Percentiles rank a stretch among this genome's conserved stretches.
These are phyloP conservation scores for Ectobius pallidus DNA, from an alignment of 2,888 invertebrate genomes.

Conservation along the genomic window DNA sequence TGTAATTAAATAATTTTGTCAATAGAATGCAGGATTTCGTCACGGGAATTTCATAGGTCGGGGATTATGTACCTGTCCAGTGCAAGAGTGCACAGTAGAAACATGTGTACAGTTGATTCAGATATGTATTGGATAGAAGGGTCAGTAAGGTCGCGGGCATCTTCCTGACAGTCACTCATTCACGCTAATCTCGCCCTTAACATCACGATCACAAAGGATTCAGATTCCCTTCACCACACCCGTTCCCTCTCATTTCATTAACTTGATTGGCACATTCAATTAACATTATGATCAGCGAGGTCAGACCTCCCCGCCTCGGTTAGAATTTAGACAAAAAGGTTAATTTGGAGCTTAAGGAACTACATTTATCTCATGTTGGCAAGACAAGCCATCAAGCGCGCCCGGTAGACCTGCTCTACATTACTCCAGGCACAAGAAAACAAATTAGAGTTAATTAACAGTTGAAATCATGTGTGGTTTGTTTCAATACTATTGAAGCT, in stretches of 20 bases:
- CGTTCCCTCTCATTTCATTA: conserved; percentile 61
- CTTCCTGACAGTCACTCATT: conserved; percentile 36
- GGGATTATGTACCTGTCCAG: no score
- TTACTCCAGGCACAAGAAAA: background rate
- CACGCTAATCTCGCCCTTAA: conserved; percentile 20
- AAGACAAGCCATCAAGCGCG: conserved; percentile 25
- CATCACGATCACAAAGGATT: conserved; percentile 11
- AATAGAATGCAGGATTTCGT: no score
- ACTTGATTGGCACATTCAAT: conserved; percentile 82
- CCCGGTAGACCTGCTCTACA: conserved; percentile 4
- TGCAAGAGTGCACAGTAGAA: conserved; percentile 33
- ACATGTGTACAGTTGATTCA: conserved; percentile 40
- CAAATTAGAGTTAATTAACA: conserved; percentile 27
- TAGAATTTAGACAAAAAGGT: conserved; percentile 42
- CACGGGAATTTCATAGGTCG: no score
- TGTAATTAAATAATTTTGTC: no score
- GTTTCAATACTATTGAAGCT: background rate
- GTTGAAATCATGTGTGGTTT: conserved; percentile 27
- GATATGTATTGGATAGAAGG: conserved; percentile 36
- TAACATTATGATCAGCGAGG: conserved; percentile 55
- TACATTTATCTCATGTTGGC: conserved; percentile 38
- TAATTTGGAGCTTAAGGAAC: conserved; percentile 42
- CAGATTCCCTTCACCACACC: conserved; percentile 27
- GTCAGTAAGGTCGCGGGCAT: conserved; percentile 27
- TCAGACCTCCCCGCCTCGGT: conserved; percentile 40